A percentile compares a stretch with the other conserved stretches of the same genome.
Evolutionary conservation across 2,888 invertebrate species (phyloP).

Genomic region (Aethes cnicana): DNA sequence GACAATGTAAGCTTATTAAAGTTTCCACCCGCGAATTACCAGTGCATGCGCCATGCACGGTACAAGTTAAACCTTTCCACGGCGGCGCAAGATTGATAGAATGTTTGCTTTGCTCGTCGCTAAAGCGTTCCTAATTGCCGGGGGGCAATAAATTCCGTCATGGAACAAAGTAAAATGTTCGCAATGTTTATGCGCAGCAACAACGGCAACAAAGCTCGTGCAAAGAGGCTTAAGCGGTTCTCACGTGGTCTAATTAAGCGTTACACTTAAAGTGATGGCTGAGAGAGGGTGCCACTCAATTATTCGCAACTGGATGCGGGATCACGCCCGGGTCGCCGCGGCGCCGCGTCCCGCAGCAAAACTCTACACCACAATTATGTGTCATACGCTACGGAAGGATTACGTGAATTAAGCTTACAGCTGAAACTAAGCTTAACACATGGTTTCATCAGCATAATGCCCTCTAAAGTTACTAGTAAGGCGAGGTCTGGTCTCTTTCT

Average conservation of each 20-base stretch:
- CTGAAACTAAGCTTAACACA: constrained; percentile 68
- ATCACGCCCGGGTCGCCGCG: constrained; percentile 52
- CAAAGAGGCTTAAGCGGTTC: constrained; percentile 59
- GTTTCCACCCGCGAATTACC: constrained; percentile 18
- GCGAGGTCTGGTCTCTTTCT: constrained; percentile 5
- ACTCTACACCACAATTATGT: constrained; percentile 70
- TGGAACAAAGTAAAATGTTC: constrained; percentile 32
- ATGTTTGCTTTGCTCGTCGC: constrained; percentile 33
- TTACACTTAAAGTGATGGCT: constrained; percentile 60
- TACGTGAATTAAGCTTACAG: constrained; percentile 70
- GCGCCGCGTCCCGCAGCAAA: constrained; percentile 56
- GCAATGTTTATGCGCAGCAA: constrained; percentile 57
- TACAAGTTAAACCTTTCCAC: constrained; percentile 28
- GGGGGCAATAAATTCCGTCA: constrained; percentile 32
- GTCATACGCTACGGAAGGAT: constrained; percentile 71
- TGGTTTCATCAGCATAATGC: constrained; percentile 44
- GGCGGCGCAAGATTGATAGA: constrained; percentile 31
- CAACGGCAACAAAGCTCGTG: constrained; percentile 55
- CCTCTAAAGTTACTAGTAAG: constrained; percentile 30
- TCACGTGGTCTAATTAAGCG: constrained; percentile 77
- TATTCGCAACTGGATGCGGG: constrained; percentile 75
- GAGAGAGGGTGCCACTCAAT: constrained; percentile 67
- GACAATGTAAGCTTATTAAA: constrained; percentile 27
- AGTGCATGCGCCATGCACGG: constrained; percentile 24
- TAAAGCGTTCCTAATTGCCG: constrained; percentile 33